Conservation (phyloP, 2,797 vertebrate species). For the Chelonia mydas region DNA sequence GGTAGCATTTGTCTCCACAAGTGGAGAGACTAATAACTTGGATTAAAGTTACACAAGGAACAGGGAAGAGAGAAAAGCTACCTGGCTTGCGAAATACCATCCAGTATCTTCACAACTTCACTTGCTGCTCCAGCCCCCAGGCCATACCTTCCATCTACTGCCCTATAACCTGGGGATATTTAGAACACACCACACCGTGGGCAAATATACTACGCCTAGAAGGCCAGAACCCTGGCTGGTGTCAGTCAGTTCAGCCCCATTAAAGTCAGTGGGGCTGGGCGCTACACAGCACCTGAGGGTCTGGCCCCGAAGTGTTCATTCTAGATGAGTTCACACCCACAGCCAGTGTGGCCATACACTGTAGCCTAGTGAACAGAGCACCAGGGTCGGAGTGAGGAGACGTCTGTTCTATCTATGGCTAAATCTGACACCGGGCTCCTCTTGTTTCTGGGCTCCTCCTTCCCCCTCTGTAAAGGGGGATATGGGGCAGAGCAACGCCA, state of each 20-base stretch:
- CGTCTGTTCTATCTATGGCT: too few species aligned
- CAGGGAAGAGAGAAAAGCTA: not conserved
- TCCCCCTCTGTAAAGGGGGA: too few species aligned
- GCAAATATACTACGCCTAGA: too few species aligned
- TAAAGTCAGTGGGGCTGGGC: not conserved
- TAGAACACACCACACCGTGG: not conserved
- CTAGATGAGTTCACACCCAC: not conserved
- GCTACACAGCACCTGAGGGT: not conserved
- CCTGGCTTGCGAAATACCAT: not conserved
- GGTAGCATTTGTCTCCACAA: not conserved
- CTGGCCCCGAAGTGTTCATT: not conserved
- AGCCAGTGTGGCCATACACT: too few species aligned
- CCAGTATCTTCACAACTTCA: not conserved
- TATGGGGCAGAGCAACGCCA: too few species aligned
- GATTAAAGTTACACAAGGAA: not conserved
- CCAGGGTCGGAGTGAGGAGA: too few species aligned
- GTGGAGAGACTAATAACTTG: not conserved
- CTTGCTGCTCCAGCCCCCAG: not conserved
- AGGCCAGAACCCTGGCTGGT: too few species aligned
- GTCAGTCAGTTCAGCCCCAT: not conserved
- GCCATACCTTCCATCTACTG: too few species aligned
- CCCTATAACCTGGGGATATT: not conserved
- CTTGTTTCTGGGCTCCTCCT: too few species aligned
- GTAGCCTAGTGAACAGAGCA: too few species aligned
- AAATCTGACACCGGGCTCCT: too few species aligned